Conservation (phyloP, 2,888 invertebrate species). For the Nomada goodeniana region DNA sequence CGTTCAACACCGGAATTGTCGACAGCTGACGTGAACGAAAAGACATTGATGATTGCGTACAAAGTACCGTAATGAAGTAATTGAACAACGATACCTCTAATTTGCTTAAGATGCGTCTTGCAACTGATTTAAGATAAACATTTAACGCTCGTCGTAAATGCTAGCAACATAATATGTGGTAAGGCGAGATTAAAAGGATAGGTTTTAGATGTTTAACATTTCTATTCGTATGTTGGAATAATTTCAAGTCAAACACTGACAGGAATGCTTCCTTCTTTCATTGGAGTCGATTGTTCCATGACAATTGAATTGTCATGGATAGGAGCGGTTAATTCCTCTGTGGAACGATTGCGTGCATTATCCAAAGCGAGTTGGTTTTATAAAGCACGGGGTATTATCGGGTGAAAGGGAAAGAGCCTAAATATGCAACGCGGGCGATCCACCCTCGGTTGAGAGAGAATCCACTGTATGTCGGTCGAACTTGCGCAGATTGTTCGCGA, state of each 20-base stretch:
- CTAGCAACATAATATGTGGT: too few species aligned
- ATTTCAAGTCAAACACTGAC: too few species aligned
- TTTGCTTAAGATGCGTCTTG: too few species aligned
- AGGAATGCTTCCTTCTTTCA: too few species aligned
- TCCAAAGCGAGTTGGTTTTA: neutral
- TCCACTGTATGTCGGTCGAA: slow-evolving; percentile 54
- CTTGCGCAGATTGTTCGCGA: slow-evolving; percentile 57
- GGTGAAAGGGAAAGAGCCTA: slow-evolving; percentile 37
- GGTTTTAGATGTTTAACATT: neutral
- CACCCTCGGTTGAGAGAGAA: slow-evolving; percentile 49
- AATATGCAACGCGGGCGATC: slow-evolving; percentile 44
- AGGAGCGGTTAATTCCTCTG: neutral
- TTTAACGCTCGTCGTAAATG: neutral
- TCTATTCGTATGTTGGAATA: too few species aligned
- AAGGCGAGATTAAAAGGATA: neutral
- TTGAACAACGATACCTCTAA: too few species aligned
- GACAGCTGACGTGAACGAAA: neutral
- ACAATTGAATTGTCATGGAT: too few species aligned
- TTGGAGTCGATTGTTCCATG: neutral
- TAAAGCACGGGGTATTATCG: slow-evolving; percentile 10
- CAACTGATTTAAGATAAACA: too few species aligned
- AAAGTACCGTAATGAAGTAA: neutral
- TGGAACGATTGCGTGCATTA: neutral
- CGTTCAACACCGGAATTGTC: slow-evolving; percentile 15
- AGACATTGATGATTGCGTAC: neutral